A percentile compares a stretch with the other conserved stretches of the same genome.
Evolutionary conservation across 2,888 invertebrate species (phyloP).

Genomic region (Archips crataeganus): DNA sequence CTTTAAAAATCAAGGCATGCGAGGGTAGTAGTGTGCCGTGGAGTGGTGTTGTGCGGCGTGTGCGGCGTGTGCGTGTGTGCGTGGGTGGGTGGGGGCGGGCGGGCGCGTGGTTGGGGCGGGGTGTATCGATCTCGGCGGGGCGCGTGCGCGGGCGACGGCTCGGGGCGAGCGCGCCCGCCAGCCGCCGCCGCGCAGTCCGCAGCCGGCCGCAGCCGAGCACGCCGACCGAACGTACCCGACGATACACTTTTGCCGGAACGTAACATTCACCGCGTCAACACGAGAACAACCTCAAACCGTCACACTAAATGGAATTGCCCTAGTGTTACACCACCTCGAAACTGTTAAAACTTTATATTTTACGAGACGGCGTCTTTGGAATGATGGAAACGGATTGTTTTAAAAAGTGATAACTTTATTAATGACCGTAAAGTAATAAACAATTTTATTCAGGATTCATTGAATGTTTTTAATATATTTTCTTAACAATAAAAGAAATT

Average conservation of each 20-base stretch:
- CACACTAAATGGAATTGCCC: constrained; percentile 73
- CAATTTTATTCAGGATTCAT: constrained; percentile 39
- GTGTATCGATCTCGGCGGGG: constrained; percentile 80
- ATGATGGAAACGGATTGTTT: constrained; percentile 49
- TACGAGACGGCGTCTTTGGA: constrained; percentile 46
- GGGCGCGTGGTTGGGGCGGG: constrained; percentile 73
- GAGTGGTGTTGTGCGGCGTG: constrained; percentile 50
- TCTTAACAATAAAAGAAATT: constrained; percentile 5
- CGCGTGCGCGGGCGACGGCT: constrained; percentile 64
- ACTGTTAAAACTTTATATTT: constrained; percentile 56
- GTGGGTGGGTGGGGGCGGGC: constrained; percentile 65
- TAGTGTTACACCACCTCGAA: constrained; percentile 62
- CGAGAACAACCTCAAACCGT: constrained; percentile 73
- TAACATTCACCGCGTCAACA: constrained; percentile 78
- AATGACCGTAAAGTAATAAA: constrained; percentile 45
- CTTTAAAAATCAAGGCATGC: constrained; percentile 64
- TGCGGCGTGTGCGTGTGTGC: constrained; percentile 56
- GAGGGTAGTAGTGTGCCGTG: constrained; percentile 57
- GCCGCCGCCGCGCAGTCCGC: constrained; percentile 77
- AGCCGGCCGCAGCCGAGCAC: constrained; percentile 78
- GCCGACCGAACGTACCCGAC: constrained; percentile 57
- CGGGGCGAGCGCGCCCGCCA: constrained; percentile 59
- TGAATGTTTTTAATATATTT: constrained; percentile 31
- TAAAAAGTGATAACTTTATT: constrained; percentile 62
- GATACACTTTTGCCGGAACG: constrained; percentile 58